Evolutionary conservation across 2,113 vertebrate species (phyloP).

Genomic region (Anser cygnoides): DNA sequence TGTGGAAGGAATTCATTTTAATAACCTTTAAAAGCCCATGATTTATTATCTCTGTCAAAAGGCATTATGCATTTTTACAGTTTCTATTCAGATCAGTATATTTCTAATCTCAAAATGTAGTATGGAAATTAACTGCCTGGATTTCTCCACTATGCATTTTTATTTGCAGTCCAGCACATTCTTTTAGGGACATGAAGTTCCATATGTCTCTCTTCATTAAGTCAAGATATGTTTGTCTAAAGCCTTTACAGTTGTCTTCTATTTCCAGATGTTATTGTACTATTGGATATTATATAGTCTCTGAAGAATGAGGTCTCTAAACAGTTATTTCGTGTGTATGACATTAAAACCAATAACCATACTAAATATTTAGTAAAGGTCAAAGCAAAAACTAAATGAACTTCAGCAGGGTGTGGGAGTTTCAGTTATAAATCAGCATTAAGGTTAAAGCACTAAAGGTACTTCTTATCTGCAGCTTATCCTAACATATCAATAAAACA

Average conservation of each 20-base stretch:
- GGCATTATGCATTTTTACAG: conserved; percentile 41
- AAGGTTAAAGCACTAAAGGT: not conserved
- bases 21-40: conserved; percentile 31
- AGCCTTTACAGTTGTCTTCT: not conserved
- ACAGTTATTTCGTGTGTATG: not conserved
- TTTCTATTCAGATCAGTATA: conserved; percentile 31
- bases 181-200: conserved; percentile 28
- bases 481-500: not conserved
- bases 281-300: not conserved
- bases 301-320: not conserved
- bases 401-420: not conserved
- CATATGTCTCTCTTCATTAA: not conserved
- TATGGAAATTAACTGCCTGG: conserved; percentile 37
- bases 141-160: conserved; percentile 35
- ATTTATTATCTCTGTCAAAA: conserved; percentile 59
- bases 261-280: not conserved
- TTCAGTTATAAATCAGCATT: not conserved
- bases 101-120: conserved; percentile 41
- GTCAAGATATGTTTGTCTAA: not conserved
- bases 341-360: not conserved
- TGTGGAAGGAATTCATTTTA: conserved; percentile 51
- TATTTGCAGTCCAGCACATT: conserved; percentile 4
- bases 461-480: not conserved
- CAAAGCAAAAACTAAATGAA: not conserved
- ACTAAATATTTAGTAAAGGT: not conserved